phyloP scores from a whole-genome alignment of 2,797 vertebrate species.

The Percopsis omiscomaycus region DNA sequence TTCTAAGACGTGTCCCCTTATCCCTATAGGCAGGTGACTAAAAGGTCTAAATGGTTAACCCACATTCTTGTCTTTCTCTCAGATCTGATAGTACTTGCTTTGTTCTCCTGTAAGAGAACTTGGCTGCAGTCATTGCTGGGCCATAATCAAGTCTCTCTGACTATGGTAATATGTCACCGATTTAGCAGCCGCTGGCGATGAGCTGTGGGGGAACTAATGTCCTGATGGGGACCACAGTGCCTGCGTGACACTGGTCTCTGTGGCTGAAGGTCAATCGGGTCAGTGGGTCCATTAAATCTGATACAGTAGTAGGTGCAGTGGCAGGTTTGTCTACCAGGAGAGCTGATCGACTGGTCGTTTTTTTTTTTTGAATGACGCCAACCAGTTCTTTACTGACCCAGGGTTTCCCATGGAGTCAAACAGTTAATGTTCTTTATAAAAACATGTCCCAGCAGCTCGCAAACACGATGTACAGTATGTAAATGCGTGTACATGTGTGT shows the following conservation, averaged over 20 bases:
- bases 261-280: too few species aligned
- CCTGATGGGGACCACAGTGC: constrained; percentile 17
- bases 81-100: constrained; percentile 19
- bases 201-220: constrained; percentile 23
- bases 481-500: not conserved
- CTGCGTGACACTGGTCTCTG: too few species aligned
- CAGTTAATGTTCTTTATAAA: not conserved
- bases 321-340: too few species aligned
- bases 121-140: constrained; percentile 30
- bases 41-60: constrained; percentile 46
- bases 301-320: not conserved
- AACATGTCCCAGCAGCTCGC: too few species aligned
- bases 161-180: constrained; percentile 28
- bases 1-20: not conserved
- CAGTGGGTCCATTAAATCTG: too few species aligned
- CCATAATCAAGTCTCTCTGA: constrained; percentile 37
- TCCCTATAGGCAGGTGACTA: constrained; percentile 13
- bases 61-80: constrained; percentile 24
- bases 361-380: not conserved
- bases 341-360: not conserved
- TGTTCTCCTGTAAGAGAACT: constrained; percentile 31
- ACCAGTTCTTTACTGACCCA: not conserved
- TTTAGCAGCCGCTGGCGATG: constrained; percentile 36
- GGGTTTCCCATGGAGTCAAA: not conserved
- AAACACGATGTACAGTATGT: not conserved